A percentile compares a stretch with the other conserved stretches of the same genome.
phyloP scores from a whole-genome alignment of 2,888 invertebrate species.

The Arge pagana region DNA sequence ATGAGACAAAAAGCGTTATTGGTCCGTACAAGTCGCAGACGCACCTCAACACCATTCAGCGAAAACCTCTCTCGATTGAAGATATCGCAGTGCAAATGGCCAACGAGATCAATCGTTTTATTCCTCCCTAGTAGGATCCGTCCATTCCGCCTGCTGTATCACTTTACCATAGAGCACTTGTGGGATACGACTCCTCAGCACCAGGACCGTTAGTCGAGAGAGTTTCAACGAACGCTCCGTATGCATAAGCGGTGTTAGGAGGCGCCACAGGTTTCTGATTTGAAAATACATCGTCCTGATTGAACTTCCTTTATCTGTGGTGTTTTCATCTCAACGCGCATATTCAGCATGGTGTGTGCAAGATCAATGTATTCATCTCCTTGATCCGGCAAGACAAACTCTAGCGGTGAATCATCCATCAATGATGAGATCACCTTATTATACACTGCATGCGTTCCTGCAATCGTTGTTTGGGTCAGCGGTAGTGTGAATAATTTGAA shows the following conservation, averaged over 20 bases:
- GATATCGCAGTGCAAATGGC: constrained; percentile 33
- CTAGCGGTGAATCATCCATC: constrained; percentile 34
- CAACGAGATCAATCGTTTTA: constrained; percentile 18
- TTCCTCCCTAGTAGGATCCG: too few relatives aligned
- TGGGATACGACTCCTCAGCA: constrained; percentile 35
- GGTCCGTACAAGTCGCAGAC: constrained; percentile 28
- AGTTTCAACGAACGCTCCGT: constrained; percentile 37
- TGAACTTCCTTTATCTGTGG: constrained; percentile 24
- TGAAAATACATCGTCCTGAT: constrained; percentile 37
- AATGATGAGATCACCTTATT: constrained; percentile 36
- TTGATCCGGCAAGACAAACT: constrained; percentile 35
- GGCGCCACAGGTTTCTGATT: constrained; percentile 39
- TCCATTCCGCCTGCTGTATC: constrained; percentile 24
- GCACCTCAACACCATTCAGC: constrained; percentile 33
- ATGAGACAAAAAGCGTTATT: constrained; percentile 31
- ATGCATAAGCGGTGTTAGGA: constrained; percentile 38
- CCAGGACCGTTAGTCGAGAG: constrained; percentile 30
- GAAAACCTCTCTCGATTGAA: constrained; percentile 35
- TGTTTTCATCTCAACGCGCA: constrained; percentile 27
- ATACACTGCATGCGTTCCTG: constrained; percentile 31
- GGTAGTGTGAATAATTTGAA: constrained; percentile 37
- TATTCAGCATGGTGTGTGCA: constrained; percentile 33
- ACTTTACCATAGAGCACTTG: constrained; percentile 26
- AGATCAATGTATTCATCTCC: constrained; percentile 38
- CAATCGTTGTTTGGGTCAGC: constrained; percentile 35